These are phyloP conservation scores for Ramphastos sulfuratus DNA, from an alignment of 2,113 vertebrate species.

Conservation along the genomic window DNA sequence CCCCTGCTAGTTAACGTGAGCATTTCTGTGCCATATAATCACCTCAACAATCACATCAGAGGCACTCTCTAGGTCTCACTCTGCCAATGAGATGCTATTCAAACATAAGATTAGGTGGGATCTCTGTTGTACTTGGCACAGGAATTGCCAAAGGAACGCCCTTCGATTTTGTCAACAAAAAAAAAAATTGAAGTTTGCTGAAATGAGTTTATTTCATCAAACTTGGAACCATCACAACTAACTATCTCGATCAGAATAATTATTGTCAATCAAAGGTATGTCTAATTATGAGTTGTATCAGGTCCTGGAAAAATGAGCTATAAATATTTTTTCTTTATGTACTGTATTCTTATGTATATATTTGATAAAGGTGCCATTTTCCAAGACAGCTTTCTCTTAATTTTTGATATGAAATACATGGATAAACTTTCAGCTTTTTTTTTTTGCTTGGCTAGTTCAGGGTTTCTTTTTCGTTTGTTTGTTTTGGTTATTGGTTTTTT, in stretches of 20 bases:
- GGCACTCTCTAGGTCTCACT: background rate
- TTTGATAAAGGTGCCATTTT: background rate
- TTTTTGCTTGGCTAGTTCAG: too few species aligned
- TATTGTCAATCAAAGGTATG: background rate
- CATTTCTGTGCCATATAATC: background rate
- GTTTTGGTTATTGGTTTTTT: background rate
- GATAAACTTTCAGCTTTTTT: background rate
- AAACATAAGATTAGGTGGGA: background rate
- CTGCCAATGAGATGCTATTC: background rate
- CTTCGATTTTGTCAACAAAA: constrained; percentile 52
- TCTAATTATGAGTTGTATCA: constrained; percentile 8
- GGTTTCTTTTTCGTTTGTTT: fast-evolving
- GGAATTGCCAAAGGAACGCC: background rate
- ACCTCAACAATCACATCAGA: background rate
- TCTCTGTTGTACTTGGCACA: background rate
- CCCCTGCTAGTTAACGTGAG: background rate
- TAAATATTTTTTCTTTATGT: background rate
- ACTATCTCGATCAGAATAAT: background rate
- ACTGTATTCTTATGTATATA: background rate
- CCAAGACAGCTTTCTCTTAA: background rate
- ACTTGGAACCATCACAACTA: constrained; percentile 20
- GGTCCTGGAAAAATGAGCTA: background rate
- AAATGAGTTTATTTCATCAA: constrained; percentile 14
- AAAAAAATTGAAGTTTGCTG: constrained; percentile 18
- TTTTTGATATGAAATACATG: background rate